Evolutionary conservation across 2,113 vertebrate genomes (phyloP), one percentile per base, ranked within the genome.

Genomic region (Bambusicola thoracicus): DNA sequence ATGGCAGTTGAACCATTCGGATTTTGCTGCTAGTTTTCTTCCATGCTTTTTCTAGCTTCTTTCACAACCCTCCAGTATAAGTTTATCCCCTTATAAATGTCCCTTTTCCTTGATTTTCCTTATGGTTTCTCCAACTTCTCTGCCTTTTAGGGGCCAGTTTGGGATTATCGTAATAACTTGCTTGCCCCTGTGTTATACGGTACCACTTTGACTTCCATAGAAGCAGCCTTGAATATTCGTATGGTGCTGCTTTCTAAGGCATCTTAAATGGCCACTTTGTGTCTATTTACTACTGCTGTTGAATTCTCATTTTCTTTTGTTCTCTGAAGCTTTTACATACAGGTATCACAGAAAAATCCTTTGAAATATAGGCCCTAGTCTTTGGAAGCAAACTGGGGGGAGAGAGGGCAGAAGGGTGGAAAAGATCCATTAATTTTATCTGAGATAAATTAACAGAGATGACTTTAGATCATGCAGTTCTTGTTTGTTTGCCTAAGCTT

Each of bases 401-500:
- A 36, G 44, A 81, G 25, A 16, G 73, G 32, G 59, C 49, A 80
- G 29, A 55, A 62, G 49, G 59, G 82, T 41, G 29, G 29, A 38
- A 84, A 92, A 76, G 25, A 80, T 6, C 49, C 27, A 85, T 89
- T 80, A 82, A 85, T 93, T 87, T 92, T 7, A 25, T 41, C 1
- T 8, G 56, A 90, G 82, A 83, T 44, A 67, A 32, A 78, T 95
- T 77, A 90, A 58, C 30, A 78, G n/a, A 61, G 83, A 40, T 56
- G 32, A 36, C 65, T 85, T 94, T 83, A 83, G 73, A 46, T 66
- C 87, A 62, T 85, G 68, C 73, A 49, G 30, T 78, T 90, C 82
- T 83, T 94, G 73, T 93, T 95, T 96, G 91, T 94, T 96, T 95
- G 81, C 87, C 53, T 90, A 75, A 92, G 56, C 51, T 61, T 92